A percentile compares a stretch with the other conserved stretches of the same genome.
Conservation (phyloP, 2,888 invertebrate species). For the Morpho helenor region DNA sequence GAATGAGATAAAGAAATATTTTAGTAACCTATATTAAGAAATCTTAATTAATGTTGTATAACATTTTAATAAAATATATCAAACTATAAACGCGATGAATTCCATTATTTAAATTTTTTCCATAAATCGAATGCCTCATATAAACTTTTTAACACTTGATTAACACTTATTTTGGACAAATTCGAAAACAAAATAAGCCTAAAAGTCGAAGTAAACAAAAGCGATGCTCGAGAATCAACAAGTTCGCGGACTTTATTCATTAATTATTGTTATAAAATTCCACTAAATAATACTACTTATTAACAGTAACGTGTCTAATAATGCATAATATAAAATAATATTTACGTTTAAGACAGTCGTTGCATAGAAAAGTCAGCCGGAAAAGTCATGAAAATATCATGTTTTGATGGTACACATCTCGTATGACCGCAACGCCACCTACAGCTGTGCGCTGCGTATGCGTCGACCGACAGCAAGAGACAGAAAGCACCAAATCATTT, state of each 20-base stretch:
- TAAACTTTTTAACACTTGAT: conserved; percentile 6
- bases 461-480: conserved; percentile 58
- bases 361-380: conserved; percentile 68
- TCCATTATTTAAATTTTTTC: conserved; percentile 1
- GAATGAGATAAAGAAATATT: conserved; percentile 32
- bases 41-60: not conserved
- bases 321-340: conserved; percentile 30
- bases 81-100: not conserved
- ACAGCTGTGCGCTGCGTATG: conserved; percentile 78
- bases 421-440: conserved; percentile 76
- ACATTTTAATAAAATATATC: not conserved
- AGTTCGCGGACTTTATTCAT: conserved; percentile 61
- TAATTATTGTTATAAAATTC: conserved; percentile 35
- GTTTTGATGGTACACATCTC: conserved; percentile 63
- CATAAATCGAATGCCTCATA: conserved; percentile 4
- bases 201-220: conserved; percentile 63
- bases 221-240: conserved; percentile 49
- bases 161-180: conserved; percentile 33
- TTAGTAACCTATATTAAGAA: not conserved
- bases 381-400: conserved; percentile 76
- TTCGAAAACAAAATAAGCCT: conserved; percentile 47
- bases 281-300: conserved; percentile 27
- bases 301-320: conserved; percentile 20
- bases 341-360: conserved; percentile 46
- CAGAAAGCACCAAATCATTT: conserved; percentile 81